Evolutionary conservation across 2,888 invertebrate genomes (phyloP), one percentile per base, ranked within the genome.

Genomic region (Cancer borealis): DNA sequence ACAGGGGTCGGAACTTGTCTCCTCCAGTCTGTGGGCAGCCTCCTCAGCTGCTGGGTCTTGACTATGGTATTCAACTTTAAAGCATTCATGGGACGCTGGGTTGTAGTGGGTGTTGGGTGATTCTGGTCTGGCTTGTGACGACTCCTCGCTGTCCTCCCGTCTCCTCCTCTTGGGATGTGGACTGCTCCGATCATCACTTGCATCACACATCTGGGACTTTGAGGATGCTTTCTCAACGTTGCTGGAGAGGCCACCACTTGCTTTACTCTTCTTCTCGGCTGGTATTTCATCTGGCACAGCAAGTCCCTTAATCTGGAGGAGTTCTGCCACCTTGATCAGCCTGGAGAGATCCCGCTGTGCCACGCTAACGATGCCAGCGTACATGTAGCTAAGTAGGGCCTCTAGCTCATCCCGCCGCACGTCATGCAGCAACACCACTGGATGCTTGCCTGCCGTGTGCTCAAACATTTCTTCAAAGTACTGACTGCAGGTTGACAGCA

Each of bases 401-500:
- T 94, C 94, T 26, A 94, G 66, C 66, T 94, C 94, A n/a, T 94
- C 88, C 17, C 90, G 90, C n/a, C 92, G 60, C 10, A 94, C 94
- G 66, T 94, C 94, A 17, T 94, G 94, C 45, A 94, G 47, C 45
- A 94, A 47, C 21, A 94, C 94, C 6, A 94, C 88, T 4, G 94
- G 94, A 54, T 94, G 94, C 21, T 94, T 94, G n/a, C 91, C 92
- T 8, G 79, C 46, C 30, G 92, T 91, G 84, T 92, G 92, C 26
- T 94, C 94, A 92, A 94, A 94, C 94, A 94, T 94, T 21, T 94
- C 94, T 46, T 94, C 94, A 91, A 94, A 94, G 89, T 94, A 94
- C 47, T 88, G 92, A 45, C 94, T 94, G 30, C 94, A 94, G 10
- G 94, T 94, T 30, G 94, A 94, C 45, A 94, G 91, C 79, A 94